Base-by-base conservation (phyloP, 2,888 invertebrate species). In the Hypercompe scribonia region DNA sequence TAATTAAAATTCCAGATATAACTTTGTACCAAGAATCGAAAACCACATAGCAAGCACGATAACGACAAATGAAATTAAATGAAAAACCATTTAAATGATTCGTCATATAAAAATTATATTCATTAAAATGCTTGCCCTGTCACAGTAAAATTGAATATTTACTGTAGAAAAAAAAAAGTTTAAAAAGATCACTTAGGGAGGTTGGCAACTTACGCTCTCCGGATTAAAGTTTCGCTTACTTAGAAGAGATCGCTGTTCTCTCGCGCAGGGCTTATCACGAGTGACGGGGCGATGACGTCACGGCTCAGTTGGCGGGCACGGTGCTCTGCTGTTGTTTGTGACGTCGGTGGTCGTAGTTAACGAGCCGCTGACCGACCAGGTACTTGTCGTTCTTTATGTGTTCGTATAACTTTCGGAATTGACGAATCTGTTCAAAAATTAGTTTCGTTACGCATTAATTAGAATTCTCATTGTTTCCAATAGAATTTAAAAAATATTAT, bases 301-400 rank as follows among this genome's bases (percentile, higher is more conserved):
- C 72, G 42, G 73, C 73, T 92, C 90, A 92, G 88, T 93, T 92
- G 75, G 89, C 79, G 71, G 90, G 75, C 50, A 90, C 87, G 33
- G 89, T 84, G 82, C 81, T 87, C 71, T 89, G 91, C 50, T 90
- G 94, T 86, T 91, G 94, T 88, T 97, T 97, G 82, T 97, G 97
- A 84, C 97, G 96, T 82, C 97, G 96, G 90, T 98, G 98, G 91
- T 99, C 99, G 95, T 99, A 99, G 96, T 99, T 99, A 42, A 99
- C 99, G 81, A 99, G 96, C 82, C 99, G 96, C 87, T 99, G 98
- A 0, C 99, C 99, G 24, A 99, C 99, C 68, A 99, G 96, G 95
- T 99, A 99, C 95, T 99, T 99, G 95, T 99, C 99, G 94, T 99
- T 99, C 95, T 99, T 99, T 89, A 99, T 99, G 93, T 99, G 99